phyloP scores from a whole-genome alignment of 2,113 vertebrate species.

The Sigmodon hispidus region DNA sequence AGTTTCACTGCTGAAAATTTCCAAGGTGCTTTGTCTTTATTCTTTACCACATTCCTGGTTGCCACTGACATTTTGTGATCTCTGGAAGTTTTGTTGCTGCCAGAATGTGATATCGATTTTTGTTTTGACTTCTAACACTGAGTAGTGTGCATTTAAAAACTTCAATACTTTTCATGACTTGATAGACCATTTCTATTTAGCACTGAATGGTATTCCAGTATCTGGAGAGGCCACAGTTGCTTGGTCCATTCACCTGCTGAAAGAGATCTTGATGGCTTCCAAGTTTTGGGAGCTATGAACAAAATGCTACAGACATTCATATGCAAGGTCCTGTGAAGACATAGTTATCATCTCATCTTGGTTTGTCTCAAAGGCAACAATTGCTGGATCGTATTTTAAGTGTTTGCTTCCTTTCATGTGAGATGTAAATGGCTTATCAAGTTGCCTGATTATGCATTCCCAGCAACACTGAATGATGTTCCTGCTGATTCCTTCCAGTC shows the following conservation, averaged over 20 bases:
- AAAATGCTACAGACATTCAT: neutral
- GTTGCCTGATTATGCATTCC: neutral
- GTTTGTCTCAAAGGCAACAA: neutral
- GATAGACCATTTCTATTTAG: neutral
- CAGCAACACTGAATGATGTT: neutral
- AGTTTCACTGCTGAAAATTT: neutral
- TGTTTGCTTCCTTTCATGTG: neutral
- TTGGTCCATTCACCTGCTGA: neutral
- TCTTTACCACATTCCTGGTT: neutral
- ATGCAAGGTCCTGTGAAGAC: neutral
- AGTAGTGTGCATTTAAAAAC: neutral
- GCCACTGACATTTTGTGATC: neutral
- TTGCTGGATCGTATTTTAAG: neutral
- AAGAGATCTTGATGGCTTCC: neutral
- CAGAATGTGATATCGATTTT: neutral
- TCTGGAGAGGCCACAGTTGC: neutral
- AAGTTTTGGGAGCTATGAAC: neutral
- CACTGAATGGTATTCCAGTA: neutral
- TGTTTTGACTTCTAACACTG: neutral
- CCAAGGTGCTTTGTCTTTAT: neutral
- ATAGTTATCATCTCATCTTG: neutral
- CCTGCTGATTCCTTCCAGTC: neutral
- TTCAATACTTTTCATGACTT: neutral
- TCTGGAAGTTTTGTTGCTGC: slow-evolving; percentile 4
- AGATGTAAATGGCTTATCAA: neutral